A percentile compares a stretch with the other conserved stretches of the same genome.
Evolutionary conservation across 2,888 invertebrate genomes (phyloP).

Genomic region (Ceramica pisi): DNA sequence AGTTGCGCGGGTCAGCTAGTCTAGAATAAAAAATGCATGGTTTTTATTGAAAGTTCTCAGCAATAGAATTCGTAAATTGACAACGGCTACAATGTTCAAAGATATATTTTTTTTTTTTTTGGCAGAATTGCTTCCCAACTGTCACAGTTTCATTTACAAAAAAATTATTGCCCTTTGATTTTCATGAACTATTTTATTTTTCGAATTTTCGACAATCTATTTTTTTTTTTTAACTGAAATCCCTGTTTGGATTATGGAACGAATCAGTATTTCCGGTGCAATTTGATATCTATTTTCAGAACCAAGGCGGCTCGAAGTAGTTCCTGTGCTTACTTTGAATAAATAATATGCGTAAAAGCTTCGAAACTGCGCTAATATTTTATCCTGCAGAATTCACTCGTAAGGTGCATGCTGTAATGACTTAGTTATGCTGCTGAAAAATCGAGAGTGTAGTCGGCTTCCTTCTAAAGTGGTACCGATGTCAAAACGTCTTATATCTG

Average conservation of each 20-base stretch:
- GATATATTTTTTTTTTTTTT: too few species aligned
- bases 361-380: slow-evolving; percentile 81
- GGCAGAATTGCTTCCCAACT: background rate
- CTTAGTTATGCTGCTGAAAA: slow-evolving; percentile 44
- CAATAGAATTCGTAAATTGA: too few species aligned
- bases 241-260: background rate
- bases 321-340: slow-evolving; percentile 83
- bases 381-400: slow-evolving; percentile 67
- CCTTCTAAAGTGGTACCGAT: background rate
- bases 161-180: background rate
- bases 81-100: too few species aligned
- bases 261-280: background rate
- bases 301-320: slow-evolving; percentile 68
- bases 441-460: slow-evolving; percentile 25
- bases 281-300: background rate
- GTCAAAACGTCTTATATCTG: too few species aligned
- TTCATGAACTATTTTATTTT: background rate
- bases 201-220: background rate
- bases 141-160: background rate
- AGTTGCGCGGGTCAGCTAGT: too few species aligned
- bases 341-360: slow-evolving; percentile 86
- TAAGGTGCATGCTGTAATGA: slow-evolving; percentile 51
- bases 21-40: too few species aligned
- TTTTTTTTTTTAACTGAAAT: background rate
- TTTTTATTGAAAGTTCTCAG: too few species aligned